Evolutionary conservation across 2,113 vertebrate genomes (phyloP), one percentile per base, ranked within the genome.

Genomic region (Chaetodon trifascialis): DNA sequence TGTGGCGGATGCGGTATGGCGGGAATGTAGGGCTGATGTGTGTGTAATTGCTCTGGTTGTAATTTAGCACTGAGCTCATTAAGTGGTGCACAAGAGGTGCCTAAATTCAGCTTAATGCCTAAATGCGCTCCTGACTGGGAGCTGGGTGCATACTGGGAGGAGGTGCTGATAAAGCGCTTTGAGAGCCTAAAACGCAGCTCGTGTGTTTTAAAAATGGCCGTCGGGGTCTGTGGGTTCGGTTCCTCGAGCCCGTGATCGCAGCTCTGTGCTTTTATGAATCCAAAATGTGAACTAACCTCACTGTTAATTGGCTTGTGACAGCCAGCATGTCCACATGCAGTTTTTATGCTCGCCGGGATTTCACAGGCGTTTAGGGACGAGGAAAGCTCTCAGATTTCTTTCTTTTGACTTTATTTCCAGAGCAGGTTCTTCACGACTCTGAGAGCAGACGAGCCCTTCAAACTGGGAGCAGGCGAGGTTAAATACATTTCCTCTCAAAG

Each of bases 31-130:
- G 47, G 55, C 19, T 67, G 63, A 47, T 80, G 42, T 88, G 65
- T 71, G 82, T 73, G 15, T 88, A 84, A 91, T 88, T 88, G 82
- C 81, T 82, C 62, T 88, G 75, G 67, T 81, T 65, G 72, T 88
- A 83, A 92, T 93, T 92, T 89, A 84, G 78, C 84, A 55, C 52
- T 80, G 76, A 85, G 88, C 85, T 91, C 89, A 92, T 92, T 89
- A 93, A 83, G 55, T 78, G 63, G 70, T 86, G 75, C 79, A 82
- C 64, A 11, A 68, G 73, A 81, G 65, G 21, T 40, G 69, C 56
- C 60, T 80, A 63, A 89, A 86, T 86, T 82, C 68, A 62, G 66
- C 30, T 36, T 90, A 68, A 86, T 86, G 89, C 78, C 49, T 72
- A 87, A 88, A 88, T 91, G 83, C 79, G 74, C 73, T 88, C 47